phyloP scores from a whole-genome alignment of 1,140 invertebrate genomes.

The Anadara kagoshimensis region DNA sequence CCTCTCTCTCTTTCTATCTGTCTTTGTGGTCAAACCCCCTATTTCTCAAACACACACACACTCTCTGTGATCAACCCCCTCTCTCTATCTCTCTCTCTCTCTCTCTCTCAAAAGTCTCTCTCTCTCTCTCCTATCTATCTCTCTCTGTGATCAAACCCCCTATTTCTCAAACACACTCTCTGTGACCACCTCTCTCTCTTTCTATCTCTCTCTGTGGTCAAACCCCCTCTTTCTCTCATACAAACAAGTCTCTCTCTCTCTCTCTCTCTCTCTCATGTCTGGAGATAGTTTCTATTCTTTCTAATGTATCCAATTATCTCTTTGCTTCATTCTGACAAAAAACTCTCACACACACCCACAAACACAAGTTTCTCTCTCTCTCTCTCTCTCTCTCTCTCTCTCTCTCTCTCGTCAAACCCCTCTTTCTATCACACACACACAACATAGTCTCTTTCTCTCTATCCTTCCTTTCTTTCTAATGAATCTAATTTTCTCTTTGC shows the following conservation, averaged over 20 bases:
- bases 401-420: not conserved
- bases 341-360: too few relatives aligned
- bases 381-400: conserved; percentile 10
- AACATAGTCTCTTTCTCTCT: not conserved
- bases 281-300: too few relatives aligned
- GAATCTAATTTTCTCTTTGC: not conserved
- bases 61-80: not conserved
- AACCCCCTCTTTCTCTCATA: not conserved
- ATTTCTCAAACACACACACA: too few relatives aligned
- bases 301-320: too few relatives aligned
- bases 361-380: not conserved
- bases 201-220: not conserved
- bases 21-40: not conserved
- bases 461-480: not conserved
- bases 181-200: not conserved
- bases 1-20: conserved; percentile 3
- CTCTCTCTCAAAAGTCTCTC: not conserved
- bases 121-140: conserved; percentile 6
- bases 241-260: conserved; percentile 10
- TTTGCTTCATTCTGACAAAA: too few relatives aligned
- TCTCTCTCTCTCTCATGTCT: not conserved
- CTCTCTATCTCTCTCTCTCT: not conserved
- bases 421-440: too few relatives aligned
- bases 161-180: too few relatives aligned
- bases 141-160: not conserved